Percentiles rank a stretch among this genome's conserved stretches.
Evolutionary conservation across 2,888 invertebrate genomes (phyloP).

Genomic region (Spialia ferax): DNA sequence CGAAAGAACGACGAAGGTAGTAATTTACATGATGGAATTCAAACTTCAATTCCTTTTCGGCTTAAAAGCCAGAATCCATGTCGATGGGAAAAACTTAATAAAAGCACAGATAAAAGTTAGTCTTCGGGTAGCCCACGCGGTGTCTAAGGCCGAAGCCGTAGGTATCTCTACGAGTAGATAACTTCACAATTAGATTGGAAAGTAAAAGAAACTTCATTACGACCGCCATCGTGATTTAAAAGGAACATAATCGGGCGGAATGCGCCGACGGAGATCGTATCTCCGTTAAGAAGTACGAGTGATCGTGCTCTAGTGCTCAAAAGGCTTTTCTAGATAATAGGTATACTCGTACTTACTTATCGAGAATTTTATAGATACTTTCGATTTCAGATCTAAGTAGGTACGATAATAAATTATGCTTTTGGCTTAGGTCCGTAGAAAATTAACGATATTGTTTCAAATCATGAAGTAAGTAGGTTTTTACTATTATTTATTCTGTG

Average conservation of each 20-base stretch:
- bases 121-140: not conserved
- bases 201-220: conserved; percentile 38
- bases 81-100: not conserved
- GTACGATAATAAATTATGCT: too few relatives aligned
- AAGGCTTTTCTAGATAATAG: not conserved
- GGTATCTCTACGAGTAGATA: conserved; percentile 28
- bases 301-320: conserved; percentile 14
- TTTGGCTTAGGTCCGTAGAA: too few relatives aligned
- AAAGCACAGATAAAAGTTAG: too few relatives aligned
- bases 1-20: too few relatives aligned
- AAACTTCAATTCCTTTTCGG: too few relatives aligned
- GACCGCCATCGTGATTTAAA: conserved; percentile 34
- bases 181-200: conserved; percentile 35
- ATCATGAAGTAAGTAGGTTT: too few relatives aligned
- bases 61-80: not conserved
- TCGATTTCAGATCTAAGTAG: too few relatives aligned
- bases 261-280: conserved; percentile 33
- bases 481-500: too few relatives aligned
- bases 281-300: conserved; percentile 16
- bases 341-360: not conserved
- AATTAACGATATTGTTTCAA: too few relatives aligned
- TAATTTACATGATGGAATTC: too few relatives aligned
- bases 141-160: not conserved
- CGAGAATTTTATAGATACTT: too few relatives aligned
- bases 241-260: conserved; percentile 32